Percentiles rank a stretch among this genome's conserved stretches.
These are phyloP conservation scores for Lates japonicus DNA, from an alignment of 2,797 vertebrate species.

Conservation along the genomic window DNA sequence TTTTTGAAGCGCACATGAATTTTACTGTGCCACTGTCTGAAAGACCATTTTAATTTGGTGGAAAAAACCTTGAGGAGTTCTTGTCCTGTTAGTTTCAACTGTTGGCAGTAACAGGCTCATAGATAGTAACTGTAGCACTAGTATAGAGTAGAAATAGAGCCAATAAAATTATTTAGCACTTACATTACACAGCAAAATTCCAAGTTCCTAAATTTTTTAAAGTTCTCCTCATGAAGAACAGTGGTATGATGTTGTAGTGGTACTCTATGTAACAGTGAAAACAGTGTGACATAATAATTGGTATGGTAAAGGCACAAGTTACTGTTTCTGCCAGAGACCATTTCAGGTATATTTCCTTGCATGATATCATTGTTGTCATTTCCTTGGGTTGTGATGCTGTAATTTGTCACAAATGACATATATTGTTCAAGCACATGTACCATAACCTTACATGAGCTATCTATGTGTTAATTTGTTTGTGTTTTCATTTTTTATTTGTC, in stretches of 20 bases:
- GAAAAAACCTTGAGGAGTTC: too few relatives aligned
- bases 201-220: not conserved
- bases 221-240: not conserved
- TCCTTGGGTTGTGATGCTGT: not conserved
- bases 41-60: not conserved
- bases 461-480: not conserved
- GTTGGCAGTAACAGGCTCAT: too few relatives aligned
- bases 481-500: conserved; percentile 12
- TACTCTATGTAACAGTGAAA: not conserved
- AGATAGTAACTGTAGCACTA: not conserved
- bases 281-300: not conserved
- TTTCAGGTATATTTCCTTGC: not conserved
- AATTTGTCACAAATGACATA: not conserved
- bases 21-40: not conserved
- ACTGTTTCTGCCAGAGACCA: not conserved
- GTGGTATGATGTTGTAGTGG: not conserved
- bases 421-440: not conserved
- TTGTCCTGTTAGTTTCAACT: not conserved
- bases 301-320: not conserved
- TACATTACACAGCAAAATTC: not conserved
- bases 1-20: not conserved
- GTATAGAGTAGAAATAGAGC: not conserved
- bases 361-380: not conserved
- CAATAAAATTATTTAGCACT: not conserved
- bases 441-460: not conserved